Percentiles rank a stretch among this genome's conserved stretches.
phyloP scores from a whole-genome alignment of 1,140 invertebrate genomes.

The Drosophila sechellia region DNA sequence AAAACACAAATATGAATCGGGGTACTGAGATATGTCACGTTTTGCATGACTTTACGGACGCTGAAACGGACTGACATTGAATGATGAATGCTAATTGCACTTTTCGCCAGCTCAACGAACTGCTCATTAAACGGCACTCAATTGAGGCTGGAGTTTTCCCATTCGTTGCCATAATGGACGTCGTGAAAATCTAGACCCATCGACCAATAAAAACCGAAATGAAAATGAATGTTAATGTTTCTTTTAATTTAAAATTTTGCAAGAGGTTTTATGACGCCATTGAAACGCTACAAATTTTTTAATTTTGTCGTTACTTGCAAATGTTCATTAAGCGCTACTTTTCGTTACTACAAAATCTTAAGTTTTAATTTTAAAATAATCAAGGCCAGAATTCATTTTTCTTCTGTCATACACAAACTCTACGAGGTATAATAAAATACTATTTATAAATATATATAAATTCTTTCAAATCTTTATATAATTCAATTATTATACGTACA shows the following conservation, averaged over 20 bases:
- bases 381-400: too few relatives aligned
- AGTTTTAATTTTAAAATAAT: too few relatives aligned
- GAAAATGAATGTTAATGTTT: constrained; percentile 42
- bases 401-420: too few relatives aligned
- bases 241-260: constrained; percentile 8
- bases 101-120: constrained; percentile 28
- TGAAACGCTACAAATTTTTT: background rate
- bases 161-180: constrained; percentile 27
- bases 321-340: background rate
- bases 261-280: background rate
- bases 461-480: too few relatives aligned
- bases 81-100: constrained; percentile 61
- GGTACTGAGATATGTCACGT: constrained; percentile 58
- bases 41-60: constrained; percentile 48
- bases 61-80: constrained; percentile 30
- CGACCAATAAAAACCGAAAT: constrained; percentile 27
- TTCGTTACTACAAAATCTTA: too few relatives aligned
- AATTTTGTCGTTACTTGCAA: too few relatives aligned
- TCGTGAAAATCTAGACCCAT: constrained; percentile 21
- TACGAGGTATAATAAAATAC: background rate
- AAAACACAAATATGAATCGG: constrained; percentile 5
- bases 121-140: constrained; percentile 22
- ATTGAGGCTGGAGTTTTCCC: constrained; percentile 25
- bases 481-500: too few relatives aligned
- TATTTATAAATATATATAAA: too few relatives aligned